phyloP scores from a whole-genome alignment of 30 jellyfish, hydroid and myxozoan genomes.

The Turritopsis rubra region DNA sequence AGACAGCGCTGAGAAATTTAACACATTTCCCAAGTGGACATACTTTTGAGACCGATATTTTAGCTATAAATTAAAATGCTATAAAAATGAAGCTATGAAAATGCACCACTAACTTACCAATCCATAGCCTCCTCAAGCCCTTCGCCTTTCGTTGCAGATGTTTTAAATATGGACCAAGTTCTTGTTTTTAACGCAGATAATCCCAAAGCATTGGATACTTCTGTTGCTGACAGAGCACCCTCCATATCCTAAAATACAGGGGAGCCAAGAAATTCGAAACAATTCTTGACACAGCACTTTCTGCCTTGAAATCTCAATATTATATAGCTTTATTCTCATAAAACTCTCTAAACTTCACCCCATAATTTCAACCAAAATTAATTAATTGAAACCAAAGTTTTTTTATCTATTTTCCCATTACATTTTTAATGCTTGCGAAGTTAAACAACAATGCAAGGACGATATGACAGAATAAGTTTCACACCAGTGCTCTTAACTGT shows the following conservation, averaged over 20 bases:
- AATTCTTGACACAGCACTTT: background rate
- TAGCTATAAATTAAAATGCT: too few relatives aligned
- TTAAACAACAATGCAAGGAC: too few relatives aligned
- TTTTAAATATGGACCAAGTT: conserved; percentile 94
- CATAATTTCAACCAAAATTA: too few relatives aligned
- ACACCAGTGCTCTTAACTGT: background rate
- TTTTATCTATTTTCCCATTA: background rate
- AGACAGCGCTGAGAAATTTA: too few relatives aligned
- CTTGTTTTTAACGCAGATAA: conserved; percentile 86
- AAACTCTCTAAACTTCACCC: too few relatives aligned
- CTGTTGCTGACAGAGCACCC: conserved; percentile 98
- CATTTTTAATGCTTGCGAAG: too few relatives aligned
- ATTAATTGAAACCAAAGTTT: background rate
- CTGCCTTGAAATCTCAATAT: too few relatives aligned
- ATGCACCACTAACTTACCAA: conserved; percentile 45
- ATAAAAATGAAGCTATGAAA: background rate
- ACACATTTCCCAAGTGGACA: too few relatives aligned
- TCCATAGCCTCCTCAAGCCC: conserved; percentile 99
- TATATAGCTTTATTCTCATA: too few relatives aligned
- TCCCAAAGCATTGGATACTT: conserved; percentile 94
- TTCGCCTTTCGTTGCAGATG: conserved; percentile 96
- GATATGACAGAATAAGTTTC: too few relatives aligned
- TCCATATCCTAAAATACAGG: conserved; percentile 93
- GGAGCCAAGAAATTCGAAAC: background rate
- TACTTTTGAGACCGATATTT: too few relatives aligned